Conservation (phyloP, 2,797 vertebrate species). For the Lacerta bilineata region DNA sequence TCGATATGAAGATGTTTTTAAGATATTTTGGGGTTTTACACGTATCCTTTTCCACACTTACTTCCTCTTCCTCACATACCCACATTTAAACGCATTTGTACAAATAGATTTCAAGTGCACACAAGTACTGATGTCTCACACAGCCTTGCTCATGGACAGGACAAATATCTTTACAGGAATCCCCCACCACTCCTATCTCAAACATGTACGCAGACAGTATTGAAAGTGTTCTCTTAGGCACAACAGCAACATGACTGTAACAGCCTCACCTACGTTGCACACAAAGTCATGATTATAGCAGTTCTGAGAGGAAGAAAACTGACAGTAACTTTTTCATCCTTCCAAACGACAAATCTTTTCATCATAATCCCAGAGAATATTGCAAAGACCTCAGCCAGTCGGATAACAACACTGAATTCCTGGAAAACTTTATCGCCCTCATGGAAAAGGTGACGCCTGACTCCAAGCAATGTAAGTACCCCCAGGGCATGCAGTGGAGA, state of each 20-base stretch:
- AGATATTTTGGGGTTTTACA: neutral
- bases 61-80: too few species aligned
- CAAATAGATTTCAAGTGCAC: neutral
- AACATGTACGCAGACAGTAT: neutral
- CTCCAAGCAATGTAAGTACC: conserved; percentile 96
- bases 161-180: neutral
- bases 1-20: neutral
- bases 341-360: conserved; percentile 67
- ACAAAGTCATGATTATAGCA: conserved; percentile 30
- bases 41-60: neutral
- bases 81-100: neutral
- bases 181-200: neutral
- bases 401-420: conserved; percentile 98
- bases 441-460: conserved; percentile 99
- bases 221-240: neutral
- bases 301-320: conserved; percentile 59
- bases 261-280: conserved; percentile 18
- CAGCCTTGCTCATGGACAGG: neutral
- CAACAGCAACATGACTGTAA: conserved; percentile 22
- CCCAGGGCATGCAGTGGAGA: neutral
- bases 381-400: conserved; percentile 98
- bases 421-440: conserved; percentile 97
- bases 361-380: conserved; percentile 91
- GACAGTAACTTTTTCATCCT: conserved; percentile 75
- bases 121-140: neutral